phyloP scores from a whole-genome alignment of 2,113 vertebrate species.

The Beaufortia kweichowensis region DNA sequence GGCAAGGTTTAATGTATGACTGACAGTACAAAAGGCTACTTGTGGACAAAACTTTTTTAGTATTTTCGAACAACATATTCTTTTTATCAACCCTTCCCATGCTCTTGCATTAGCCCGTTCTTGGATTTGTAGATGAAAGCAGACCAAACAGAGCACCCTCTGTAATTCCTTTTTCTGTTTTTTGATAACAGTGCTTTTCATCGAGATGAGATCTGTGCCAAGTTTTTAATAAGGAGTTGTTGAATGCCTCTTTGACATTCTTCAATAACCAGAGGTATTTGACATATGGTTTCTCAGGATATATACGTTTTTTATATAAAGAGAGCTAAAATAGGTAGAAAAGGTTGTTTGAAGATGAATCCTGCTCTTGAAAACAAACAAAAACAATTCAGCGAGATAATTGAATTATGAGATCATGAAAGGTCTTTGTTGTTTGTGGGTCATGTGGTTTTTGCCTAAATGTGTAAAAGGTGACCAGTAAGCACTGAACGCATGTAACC shows the following conservation, averaged over 20 bases:
- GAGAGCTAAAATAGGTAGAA: too few species aligned
- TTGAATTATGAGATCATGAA: not conserved
- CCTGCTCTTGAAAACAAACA: not conserved
- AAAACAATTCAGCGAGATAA: not conserved
- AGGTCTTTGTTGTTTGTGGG: not conserved
- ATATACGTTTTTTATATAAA: not conserved
- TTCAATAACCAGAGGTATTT: not conserved
- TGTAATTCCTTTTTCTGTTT: slow-evolving; percentile 10
- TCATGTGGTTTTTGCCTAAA: slow-evolving; percentile 13
- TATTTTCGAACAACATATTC: too few species aligned
- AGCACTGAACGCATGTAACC: slow-evolving; percentile 35
- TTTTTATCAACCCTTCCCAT: not conserved
- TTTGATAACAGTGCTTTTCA: slow-evolving; percentile 10
- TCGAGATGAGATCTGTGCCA: slow-evolving; percentile 7
- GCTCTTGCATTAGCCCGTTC: not conserved
- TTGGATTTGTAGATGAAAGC: slow-evolving; percentile 1
- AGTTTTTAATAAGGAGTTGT: not conserved
- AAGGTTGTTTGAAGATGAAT: not conserved
- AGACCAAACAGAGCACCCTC: not conserved
- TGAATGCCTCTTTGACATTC: not conserved
- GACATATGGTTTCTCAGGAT: not conserved
- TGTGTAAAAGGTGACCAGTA: slow-evolving; percentile 33
- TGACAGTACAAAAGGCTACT: not conserved
- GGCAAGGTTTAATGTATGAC: not conserved
- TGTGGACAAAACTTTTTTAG: too few species aligned